Conservation (phyloP, 2,797 vertebrate species). For the Hippopotamyrus pictus region DNA sequence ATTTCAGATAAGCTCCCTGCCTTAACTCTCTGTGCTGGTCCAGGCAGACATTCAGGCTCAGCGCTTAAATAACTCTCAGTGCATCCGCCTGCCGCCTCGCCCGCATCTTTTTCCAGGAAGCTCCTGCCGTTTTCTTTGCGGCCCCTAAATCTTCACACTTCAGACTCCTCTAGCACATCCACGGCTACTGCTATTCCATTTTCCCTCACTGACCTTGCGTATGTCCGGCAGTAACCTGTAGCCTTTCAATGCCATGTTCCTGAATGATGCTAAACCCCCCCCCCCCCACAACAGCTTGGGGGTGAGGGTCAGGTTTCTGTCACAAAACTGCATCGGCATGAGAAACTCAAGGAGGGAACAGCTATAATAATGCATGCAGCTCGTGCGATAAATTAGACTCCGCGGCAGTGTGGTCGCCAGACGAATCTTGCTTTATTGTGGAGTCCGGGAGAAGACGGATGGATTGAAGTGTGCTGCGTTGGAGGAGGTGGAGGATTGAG, state of each 20-base stretch:
- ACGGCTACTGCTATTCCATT: neutral
- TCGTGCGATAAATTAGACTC: slow-evolving; percentile 2
- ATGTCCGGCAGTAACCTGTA: neutral
- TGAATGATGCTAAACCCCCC: neutral
- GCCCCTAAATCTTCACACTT: neutral
- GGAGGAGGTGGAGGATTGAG: neutral
- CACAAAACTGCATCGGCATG: neutral
- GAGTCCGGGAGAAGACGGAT: neutral
- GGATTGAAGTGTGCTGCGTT: neutral
- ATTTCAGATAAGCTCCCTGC: slow-evolving; percentile 15
- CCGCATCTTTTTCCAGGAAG: neutral
- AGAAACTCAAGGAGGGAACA: neutral
- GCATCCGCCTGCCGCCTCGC: neutral
- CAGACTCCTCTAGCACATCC: neutral
- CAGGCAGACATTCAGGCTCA: neutral
- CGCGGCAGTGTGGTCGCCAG: neutral
- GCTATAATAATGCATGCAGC: neutral
- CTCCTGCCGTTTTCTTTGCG: neutral
- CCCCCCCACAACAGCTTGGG: neutral
- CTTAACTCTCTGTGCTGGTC: neutral
- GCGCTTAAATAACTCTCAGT: neutral
- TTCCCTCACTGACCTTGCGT: neutral
- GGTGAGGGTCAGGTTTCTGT: slow-evolving; percentile 3
- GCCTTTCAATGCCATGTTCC: neutral
- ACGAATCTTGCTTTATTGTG: slow-evolving; percentile 2